Percentiles rank a stretch among this genome's conserved stretches.
phyloP scores from a whole-genome alignment of 2,888 invertebrate species.

The Trissolcus japonicus region DNA sequence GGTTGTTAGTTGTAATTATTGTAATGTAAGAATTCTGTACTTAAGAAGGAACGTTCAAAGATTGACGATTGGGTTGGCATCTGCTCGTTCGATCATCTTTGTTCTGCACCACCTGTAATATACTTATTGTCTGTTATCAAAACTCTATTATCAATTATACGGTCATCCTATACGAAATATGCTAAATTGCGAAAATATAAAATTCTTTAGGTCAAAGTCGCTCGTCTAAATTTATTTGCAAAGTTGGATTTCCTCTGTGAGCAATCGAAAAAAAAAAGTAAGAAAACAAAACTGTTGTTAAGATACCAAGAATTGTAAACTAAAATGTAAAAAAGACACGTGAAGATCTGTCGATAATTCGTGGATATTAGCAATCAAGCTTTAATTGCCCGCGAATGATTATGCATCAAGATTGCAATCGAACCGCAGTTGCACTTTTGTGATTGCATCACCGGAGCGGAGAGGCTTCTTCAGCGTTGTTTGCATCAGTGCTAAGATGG shows the following conservation, averaged over 20 bases:
- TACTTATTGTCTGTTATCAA: slow-evolving; percentile 73
- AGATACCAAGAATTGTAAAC: too few relatives aligned
- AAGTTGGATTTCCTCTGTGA: background rate
- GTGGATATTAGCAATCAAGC: slow-evolving; percentile 27
- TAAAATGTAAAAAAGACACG: too few relatives aligned
- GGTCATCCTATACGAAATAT: slow-evolving; percentile 63
- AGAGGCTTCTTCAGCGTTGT: slow-evolving; percentile 39
- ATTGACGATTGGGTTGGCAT: slow-evolving; percentile 32
- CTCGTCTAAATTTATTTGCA: background rate
- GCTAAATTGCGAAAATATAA: slow-evolving; percentile 64
- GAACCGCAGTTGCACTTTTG: slow-evolving; percentile 16
- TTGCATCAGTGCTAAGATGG: slow-evolving; percentile 61
- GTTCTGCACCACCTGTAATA: slow-evolving; percentile 69
- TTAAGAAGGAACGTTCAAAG: slow-evolving; percentile 60
- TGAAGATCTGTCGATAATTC: too few relatives aligned
- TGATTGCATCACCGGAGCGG: slow-evolving; percentile 25
- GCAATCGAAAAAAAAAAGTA: too few relatives aligned
- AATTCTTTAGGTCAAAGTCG: slow-evolving; percentile 67
- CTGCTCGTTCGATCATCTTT: slow-evolving; percentile 60
- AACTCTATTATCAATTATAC: slow-evolving; percentile 66
- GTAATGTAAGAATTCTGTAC: slow-evolving; percentile 69
- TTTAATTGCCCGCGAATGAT: slow-evolving; percentile 4
- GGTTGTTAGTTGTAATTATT: slow-evolving; percentile 66
- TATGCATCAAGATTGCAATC: background rate
- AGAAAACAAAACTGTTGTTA: too few relatives aligned